Base-by-base conservation (phyloP, 1,140 invertebrate species). In the Amphibalanus amphitrite region DNA sequence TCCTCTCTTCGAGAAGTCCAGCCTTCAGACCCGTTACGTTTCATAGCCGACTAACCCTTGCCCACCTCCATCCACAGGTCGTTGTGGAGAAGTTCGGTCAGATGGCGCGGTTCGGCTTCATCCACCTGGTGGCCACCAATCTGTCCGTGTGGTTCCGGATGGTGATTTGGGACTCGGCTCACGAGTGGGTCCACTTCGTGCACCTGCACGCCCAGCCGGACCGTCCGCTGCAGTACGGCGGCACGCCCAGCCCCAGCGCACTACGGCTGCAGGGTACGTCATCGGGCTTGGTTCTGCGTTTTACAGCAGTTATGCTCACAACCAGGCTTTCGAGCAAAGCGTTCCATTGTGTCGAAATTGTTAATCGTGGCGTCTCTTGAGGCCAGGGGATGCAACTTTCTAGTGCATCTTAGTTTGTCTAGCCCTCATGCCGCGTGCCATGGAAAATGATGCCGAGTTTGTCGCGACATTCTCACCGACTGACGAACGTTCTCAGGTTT, bases 111-210 rank as follows among this genome's bases (percentile, higher is more conserved):
- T 84, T 85, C 74, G 82, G 85, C 10, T 84, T 86, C 73, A 86
- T 85, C 76, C 85, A 86, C 74, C 77, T 86, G 23, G 82, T 85
- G 6, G 85, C 85, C 0, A 86, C 85, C 0, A 86, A 86, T 75
- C 75, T 86, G 13, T 83, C 84, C 0, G 77, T 86, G 28, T 86
- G 85, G 85, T 77, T 82, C 20, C 81, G 84, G n/a, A 77, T 85
- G n/a, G 80, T 86, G 25, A 82, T 86, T 29, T 86, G 84, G 84
- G 85, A 86, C 74, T 83, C 82, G 1, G 76, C 76, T 17, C 76
- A 74, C 65, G 78, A 75, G 29, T 79, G 76, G 76, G 73, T 79
- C 17, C 71, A 75, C 40, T 70, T 74, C 67, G 75, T 69, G 10
- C 78, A 79, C 69, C 26, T 38, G 3, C 47, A 70, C 25, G 73